These are phyloP conservation scores for Eilema sororculum DNA, from an alignment of 2,888 invertebrate species.

Conservation along the genomic window DNA sequence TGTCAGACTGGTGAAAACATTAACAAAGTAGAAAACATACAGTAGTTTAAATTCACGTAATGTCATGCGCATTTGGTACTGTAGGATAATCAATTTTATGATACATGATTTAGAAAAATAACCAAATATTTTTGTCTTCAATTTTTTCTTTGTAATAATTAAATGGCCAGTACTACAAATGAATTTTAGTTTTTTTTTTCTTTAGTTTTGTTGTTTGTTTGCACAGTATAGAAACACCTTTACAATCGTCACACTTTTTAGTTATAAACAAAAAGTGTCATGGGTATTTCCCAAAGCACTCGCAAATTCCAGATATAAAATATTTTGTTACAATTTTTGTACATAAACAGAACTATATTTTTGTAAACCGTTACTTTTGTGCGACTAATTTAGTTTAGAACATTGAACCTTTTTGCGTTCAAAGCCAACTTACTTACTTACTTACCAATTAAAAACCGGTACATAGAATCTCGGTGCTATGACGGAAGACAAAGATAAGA, in stretches of 20 bases:
- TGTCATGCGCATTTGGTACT: background rate
- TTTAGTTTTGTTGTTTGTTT: background rate
- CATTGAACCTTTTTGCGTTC: constrained; percentile 1
- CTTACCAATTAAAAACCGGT: background rate
- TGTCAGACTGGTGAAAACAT: constrained; percentile 45
- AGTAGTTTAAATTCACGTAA: constrained; percentile 37
- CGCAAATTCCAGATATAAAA: background rate
- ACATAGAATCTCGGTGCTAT: background rate
- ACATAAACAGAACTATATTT: background rate
- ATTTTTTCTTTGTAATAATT: too few species aligned
- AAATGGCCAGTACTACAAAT: background rate
- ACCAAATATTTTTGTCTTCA: too few species aligned
- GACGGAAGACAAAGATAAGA: background rate
- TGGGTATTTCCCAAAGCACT: background rate
- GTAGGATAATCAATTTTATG: constrained; percentile 3
- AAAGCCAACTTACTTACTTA: background rate
- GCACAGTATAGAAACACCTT: background rate
- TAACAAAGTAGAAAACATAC: constrained; percentile 29
- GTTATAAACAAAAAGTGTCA: background rate
- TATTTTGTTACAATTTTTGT: background rate
- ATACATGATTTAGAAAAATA: too few species aligned
- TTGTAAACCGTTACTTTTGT: background rate
- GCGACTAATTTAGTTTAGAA: background rate
- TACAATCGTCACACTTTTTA: background rate
- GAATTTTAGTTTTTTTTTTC: background rate